phyloP scores from a whole-genome alignment of 1,140 invertebrate genomes.

The Drosophila oshimai region DNA sequence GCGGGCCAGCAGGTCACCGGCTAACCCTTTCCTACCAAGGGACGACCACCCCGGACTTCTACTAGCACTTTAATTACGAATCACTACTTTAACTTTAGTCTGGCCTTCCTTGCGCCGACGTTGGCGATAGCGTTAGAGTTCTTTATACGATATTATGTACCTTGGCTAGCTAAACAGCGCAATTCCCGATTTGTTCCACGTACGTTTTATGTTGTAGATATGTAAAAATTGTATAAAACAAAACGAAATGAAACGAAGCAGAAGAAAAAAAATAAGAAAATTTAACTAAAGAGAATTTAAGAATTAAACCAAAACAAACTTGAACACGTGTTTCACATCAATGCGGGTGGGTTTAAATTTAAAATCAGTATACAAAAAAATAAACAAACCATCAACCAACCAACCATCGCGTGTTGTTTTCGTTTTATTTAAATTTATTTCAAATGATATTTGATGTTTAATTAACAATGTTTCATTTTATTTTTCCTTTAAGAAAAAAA shows the following conservation, averaged over 20 bases:
- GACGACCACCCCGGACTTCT: background rate
- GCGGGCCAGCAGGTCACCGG: background rate
- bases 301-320: background rate
- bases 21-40: conserved; percentile 1
- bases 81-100: conserved; percentile 13
- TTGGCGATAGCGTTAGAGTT: conserved; percentile 26
- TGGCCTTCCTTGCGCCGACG: conserved; percentile 6
- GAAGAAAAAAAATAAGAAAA: conserved; percentile 2
- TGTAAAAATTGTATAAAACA: conserved; percentile 71
- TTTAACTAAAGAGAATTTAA: conserved; percentile 13
- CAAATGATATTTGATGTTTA: conserved; percentile 77
- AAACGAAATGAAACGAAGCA: conserved; percentile 34
- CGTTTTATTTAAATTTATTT: conserved; percentile 68
- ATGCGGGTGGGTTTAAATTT: background rate
- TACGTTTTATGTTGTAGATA: conserved; percentile 75
- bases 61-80: conserved; percentile 10
- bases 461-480: conserved; percentile 74
- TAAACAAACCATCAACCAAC: background rate
- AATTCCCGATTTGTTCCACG: conserved; percentile 6
- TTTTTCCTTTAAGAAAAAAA: conserved; percentile 74
- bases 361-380: too few relatives aligned
- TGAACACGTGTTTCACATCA: background rate
- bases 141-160: conserved; percentile 60
- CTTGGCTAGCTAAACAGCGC: conserved; percentile 36
- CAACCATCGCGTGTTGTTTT: background rate